Evolutionary conservation across 2,797 vertebrate species (phyloP).

Genomic region (Staurois parvus): DNA sequence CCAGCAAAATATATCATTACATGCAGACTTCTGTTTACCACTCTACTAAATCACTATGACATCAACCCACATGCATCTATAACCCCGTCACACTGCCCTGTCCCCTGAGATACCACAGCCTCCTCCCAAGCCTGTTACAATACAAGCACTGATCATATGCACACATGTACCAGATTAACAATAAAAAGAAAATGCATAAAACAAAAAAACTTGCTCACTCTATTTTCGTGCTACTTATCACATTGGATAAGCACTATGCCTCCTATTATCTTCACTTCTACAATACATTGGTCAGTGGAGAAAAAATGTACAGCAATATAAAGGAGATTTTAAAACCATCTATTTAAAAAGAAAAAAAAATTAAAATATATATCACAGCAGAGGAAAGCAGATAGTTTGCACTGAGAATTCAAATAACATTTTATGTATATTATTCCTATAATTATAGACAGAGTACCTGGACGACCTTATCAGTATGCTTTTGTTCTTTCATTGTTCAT

Average conservation of each 20-base stretch:
- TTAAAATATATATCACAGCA: too few species aligned
- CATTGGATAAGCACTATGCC: not conserved
- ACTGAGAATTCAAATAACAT: too few species aligned
- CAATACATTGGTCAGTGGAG: not conserved
- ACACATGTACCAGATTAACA: not conserved
- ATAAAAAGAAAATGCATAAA: not conserved
- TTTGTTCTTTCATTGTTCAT: too few species aligned
- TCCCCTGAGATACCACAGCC: not conserved
- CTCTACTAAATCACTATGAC: not conserved
- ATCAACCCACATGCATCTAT: not conserved
- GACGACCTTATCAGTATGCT: too few species aligned
- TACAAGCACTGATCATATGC: not conserved
- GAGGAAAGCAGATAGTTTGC: too few species aligned
- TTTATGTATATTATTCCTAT: too few species aligned
- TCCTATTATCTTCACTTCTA: not conserved
- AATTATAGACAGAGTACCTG: too few species aligned
- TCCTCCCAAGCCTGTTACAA: constrained; percentile 13
- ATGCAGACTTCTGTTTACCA: not conserved
- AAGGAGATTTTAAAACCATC: not conserved
- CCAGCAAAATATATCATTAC: constrained; percentile 16
- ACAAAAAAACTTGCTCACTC: not conserved
- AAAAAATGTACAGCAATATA: not conserved
- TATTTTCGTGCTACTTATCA: constrained; percentile 3
- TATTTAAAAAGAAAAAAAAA: too few species aligned
- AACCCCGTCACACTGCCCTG: not conserved